Conservation (phyloP, 1,140 invertebrate species). For the Varroa destructor region DNA sequence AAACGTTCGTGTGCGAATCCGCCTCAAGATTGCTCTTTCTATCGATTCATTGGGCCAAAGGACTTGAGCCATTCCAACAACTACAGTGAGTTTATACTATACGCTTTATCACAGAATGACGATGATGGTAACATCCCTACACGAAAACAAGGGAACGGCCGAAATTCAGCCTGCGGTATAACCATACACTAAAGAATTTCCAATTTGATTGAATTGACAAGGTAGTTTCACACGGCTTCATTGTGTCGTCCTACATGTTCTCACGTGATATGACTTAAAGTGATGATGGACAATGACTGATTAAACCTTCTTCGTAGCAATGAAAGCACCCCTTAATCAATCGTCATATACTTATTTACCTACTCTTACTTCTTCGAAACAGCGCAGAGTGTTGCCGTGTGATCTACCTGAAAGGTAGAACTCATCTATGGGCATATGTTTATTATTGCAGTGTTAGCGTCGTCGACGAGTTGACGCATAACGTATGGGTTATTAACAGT, state of each 20-base stretch:
- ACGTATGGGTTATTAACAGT: no score
- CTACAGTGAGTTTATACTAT: constrained; percentile 48
- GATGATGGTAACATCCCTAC: constrained; percentile 26
- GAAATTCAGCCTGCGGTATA: constrained; percentile 8
- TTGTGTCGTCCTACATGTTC: no score
- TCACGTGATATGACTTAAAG: neutral
- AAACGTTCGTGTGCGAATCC: constrained; percentile 81
- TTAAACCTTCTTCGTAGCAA: neutral
- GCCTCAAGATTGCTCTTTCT: constrained; percentile 73
- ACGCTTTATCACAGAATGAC: neutral
- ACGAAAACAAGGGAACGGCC: constrained; percentile 13
- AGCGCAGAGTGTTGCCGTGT: no score
- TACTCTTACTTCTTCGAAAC: no score
- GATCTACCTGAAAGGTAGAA: no score
- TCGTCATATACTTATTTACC: neutral
- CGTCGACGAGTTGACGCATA: no score
- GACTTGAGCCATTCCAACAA: constrained; percentile 63
- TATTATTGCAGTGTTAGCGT: no score
- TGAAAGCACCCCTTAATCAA: neutral
- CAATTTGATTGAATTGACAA: no score
- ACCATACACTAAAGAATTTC: no score
- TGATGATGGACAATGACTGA: neutral
- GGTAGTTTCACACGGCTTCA: no score
- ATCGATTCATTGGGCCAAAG: constrained; percentile 73
- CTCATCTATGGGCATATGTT: no score